Conservation (phyloP, 2,888 invertebrate species). For the Eretmocerus hayati region DNA sequence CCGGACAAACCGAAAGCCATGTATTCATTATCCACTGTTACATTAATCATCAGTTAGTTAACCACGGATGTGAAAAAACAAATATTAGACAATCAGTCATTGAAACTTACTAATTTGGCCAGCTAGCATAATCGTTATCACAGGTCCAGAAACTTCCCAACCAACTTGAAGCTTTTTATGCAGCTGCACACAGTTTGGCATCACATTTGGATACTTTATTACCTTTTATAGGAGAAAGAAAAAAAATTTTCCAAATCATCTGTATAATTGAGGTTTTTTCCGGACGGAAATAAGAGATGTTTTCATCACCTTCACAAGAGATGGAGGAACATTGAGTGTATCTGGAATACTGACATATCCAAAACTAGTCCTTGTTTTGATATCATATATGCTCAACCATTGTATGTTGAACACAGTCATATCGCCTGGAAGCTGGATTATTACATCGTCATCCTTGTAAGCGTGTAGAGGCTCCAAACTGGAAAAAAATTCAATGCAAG, state of each 20-base stretch:
- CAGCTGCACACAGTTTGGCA: slow-evolving; percentile 80
- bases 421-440: slow-evolving; percentile 72
- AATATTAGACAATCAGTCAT: no score
- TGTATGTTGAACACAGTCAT: slow-evolving; percentile 73
- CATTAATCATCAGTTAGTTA: no score
- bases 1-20: slow-evolving; percentile 87
- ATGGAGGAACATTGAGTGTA: slow-evolving; percentile 79
- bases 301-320: slow-evolving; percentile 56
- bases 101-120: slow-evolving; percentile 61
- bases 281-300: no score
- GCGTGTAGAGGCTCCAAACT: slow-evolving; percentile 72
- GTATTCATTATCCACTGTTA: slow-evolving; percentile 65
- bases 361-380: slow-evolving; percentile 59
- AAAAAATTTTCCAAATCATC: no score
- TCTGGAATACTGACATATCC: slow-evolving; percentile 74
- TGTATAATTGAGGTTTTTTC: no score
- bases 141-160: slow-evolving; percentile 87
- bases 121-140: slow-evolving; percentile 76
- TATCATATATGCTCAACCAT: slow-evolving; percentile 78
- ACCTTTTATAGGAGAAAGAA: no score
- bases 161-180: slow-evolving; percentile 77
- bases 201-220: slow-evolving; percentile 52
- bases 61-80: background rate
- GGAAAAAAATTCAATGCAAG: slow-evolving; percentile 15
- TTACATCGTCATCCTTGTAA: slow-evolving; percentile 68